A percentile compares a stretch with the other conserved stretches of the same genome.
Evolutionary conservation across 2,888 invertebrate genomes (phyloP).

Genomic region (Dryococelus australis): DNA sequence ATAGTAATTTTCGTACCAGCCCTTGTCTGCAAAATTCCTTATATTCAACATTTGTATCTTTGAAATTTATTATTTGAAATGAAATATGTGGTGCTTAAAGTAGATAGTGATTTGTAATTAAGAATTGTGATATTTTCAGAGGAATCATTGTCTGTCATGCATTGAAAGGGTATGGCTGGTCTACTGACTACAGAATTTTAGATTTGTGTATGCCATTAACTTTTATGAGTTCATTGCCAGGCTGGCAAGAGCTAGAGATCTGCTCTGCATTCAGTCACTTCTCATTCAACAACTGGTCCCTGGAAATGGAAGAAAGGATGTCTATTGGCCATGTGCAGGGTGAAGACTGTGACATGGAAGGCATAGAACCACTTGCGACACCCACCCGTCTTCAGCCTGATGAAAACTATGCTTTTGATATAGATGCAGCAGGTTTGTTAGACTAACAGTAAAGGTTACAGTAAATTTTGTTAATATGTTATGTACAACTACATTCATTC

Average conservation of each 20-base stretch:
- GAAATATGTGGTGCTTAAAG: too few relatives aligned
- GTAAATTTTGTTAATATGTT: too few relatives aligned
- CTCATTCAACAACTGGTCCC: constrained; percentile 68
- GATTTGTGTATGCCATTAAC: not conserved
- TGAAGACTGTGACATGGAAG: not conserved
- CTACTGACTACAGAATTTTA: not conserved
- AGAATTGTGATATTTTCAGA: too few relatives aligned
- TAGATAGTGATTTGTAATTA: too few relatives aligned
- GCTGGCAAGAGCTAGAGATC: constrained; percentile 59
- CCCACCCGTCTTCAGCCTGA: not conserved
- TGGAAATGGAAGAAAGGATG: constrained; percentile 58
- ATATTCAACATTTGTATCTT: too few relatives aligned
- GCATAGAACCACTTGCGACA: not conserved
- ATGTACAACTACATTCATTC: too few relatives aligned
- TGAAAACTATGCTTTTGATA: constrained; percentile 62
- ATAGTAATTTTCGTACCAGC: too few relatives aligned
- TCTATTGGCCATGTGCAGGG: not conserved
- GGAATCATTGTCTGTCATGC: too few relatives aligned
- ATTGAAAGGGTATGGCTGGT: too few relatives aligned
- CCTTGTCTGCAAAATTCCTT: too few relatives aligned
- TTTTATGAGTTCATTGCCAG: constrained; percentile 50
- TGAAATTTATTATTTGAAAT: too few relatives aligned
- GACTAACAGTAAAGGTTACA: not conserved
- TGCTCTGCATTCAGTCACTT: constrained; percentile 70
- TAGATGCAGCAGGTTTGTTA: constrained; percentile 62